Evolutionary conservation across 2,113 vertebrate genomes (phyloP).

Genomic region (Corythornis vintsioides): DNA sequence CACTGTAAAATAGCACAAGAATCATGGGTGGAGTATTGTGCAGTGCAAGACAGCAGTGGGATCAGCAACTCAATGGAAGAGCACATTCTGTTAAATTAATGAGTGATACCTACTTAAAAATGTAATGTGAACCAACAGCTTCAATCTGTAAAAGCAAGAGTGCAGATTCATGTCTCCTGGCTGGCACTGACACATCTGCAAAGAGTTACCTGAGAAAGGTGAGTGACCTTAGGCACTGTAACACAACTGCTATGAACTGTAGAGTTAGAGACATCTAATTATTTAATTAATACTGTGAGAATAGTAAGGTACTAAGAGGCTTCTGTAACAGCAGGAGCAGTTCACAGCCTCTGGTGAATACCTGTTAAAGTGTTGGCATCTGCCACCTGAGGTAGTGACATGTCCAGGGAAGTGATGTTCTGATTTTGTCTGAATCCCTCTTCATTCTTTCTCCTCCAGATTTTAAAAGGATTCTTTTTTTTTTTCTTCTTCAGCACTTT

Average conservation of each 20-base stretch:
- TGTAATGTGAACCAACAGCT: background rate
- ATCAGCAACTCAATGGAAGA: background rate
- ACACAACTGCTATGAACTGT: background rate
- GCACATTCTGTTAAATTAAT: background rate
- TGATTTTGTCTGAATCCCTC: background rate
- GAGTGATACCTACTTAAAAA: slow-evolving; percentile 17
- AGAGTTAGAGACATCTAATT: background rate
- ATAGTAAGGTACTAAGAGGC: background rate
- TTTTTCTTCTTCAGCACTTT: background rate
- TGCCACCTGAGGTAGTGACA: background rate
- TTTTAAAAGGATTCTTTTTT: background rate
- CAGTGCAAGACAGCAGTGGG: background rate
- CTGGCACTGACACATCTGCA: background rate
- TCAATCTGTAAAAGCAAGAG: background rate
- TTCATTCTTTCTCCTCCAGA: background rate
- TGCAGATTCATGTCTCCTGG: background rate
- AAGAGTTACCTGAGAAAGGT: background rate
- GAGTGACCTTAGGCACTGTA: background rate
- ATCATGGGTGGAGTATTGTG: rapidly evolving
- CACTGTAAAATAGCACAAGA: background rate
- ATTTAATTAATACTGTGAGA: background rate
- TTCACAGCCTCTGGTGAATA: background rate
- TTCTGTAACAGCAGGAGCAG: background rate
- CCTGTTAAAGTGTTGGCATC: background rate
- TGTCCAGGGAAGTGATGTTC: background rate